Evolutionary conservation across 2,113 vertebrate genomes (phyloP).

Genomic region (Melanocharis versteri): DNA sequence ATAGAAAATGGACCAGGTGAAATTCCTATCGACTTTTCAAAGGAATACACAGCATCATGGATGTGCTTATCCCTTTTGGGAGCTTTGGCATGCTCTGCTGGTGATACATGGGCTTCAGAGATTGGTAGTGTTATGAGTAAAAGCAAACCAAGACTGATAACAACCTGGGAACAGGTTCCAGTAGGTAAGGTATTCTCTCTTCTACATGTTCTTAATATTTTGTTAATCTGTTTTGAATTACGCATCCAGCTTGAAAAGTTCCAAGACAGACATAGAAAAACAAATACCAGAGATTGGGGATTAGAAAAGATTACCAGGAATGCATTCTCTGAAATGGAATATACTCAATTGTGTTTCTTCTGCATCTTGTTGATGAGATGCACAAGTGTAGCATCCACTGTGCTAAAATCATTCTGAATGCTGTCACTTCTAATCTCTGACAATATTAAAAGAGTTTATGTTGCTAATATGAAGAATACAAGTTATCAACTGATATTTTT

Average conservation of each 20-base stretch:
- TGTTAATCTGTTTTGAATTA: neutral
- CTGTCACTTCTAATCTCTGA: neutral
- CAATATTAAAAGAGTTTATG: neutral
- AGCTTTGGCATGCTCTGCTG: slow-evolving; percentile 85
- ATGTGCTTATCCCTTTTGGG: slow-evolving; percentile 94
- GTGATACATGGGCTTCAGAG: slow-evolving; percentile 96
- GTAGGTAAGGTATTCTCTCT: slow-evolving; percentile 77
- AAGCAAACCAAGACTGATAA: slow-evolving; percentile 86
- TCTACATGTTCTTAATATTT: neutral
- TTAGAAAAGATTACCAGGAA: neutral
- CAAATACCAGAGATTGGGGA: neutral
- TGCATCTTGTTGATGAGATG: neutral
- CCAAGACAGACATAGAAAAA: neutral
- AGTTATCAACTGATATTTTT: neutral
- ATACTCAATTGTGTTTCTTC: neutral
- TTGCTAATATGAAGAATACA: neutral
- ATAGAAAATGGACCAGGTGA: slow-evolving; percentile 94
- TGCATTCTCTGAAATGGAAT: neutral
- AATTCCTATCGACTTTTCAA: slow-evolving; percentile 89
- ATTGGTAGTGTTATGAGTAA: slow-evolving; percentile 85
- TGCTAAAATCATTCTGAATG: neutral
- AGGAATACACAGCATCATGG: slow-evolving; percentile 92
- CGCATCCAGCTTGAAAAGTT: neutral
- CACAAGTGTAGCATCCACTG: neutral
- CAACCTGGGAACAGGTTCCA: slow-evolving; percentile 91